Evolutionary conservation across 2,113 vertebrate genomes (phyloP), one percentile per base, ranked within the genome.

Genomic region (Donacobius atricapilla): DNA sequence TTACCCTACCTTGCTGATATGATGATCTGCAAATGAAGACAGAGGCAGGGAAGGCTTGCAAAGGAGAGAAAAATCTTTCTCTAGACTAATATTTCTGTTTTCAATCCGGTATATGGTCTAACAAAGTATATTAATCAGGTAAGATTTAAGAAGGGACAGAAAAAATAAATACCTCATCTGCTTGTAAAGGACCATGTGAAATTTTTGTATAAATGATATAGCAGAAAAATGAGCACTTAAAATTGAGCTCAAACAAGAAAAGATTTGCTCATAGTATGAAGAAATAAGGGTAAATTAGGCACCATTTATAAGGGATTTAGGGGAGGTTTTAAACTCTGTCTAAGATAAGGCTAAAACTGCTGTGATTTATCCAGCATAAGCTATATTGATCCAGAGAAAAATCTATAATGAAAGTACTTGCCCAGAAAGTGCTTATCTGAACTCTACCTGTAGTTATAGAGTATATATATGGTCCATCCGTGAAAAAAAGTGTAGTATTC

Each of bases 341-440:
- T 77, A 86, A 94, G 68, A 40, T 61, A 90, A 75, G 31, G 51
- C 58, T 83, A 83, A 47, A 91, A 58, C n/a, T 58, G 13, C 51
- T 75, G 44, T 77, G 51, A 86, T 77, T 94, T 86, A 95, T 81
- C 48, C 72, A 90, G 40, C 71, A 84, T 23, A 91, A 93, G 45
- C 50, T 86, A 56, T 48, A 89, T 33, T 86, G 76, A 90, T 85
- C 11, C 31, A 84, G 10, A 87, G 40, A 84, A 90, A 90, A 96
- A 86, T 83, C 81, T 71, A 65, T 53, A 82, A 65, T 40, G n/a
- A 54, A 89, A 92, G 61, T 27, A 57, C 51, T 78, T 76, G 54
- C 30, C 57, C 61, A 93, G 66, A 61, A 93, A 88, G 72, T 48
- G 47, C 56, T 56, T 88, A 54, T 58, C 54, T 78, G 51, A 88